Evolutionary conservation across 1,140 invertebrate species (phyloP), one percentile per base, ranked within the genome.

Genomic region (Papilio glaucus): DNA sequence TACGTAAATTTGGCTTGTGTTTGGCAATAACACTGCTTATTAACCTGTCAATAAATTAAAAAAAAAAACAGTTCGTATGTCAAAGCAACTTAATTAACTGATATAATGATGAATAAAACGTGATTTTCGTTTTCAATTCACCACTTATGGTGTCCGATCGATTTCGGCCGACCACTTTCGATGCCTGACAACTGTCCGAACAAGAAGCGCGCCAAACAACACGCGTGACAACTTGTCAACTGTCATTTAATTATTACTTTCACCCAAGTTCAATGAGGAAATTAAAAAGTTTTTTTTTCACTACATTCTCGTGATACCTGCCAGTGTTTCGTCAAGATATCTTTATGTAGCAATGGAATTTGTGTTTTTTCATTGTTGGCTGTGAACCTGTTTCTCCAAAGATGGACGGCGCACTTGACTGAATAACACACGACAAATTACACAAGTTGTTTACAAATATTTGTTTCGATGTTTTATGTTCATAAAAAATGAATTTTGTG

Each of bases 181-280:
- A 33, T 33, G 41, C 42, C 42, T 68, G 65, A 33, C 67, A 69
- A 69, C 67, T 69, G 65, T 15, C 65, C 12, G 26, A 8, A 49
- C 42, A 49, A 69, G 24, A 69, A 69, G 67, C 67, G 67, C 67
- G 67, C 67, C 24, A 69, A 69, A 69, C n/a, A n/a, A n/a, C 67
- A 65, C 15, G 62, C 15, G 37, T 39, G 33, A 65, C 45, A 53
- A 15, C 62, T 18, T 69, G 67, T 69, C 67, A 69, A 69, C 41
- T 69, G 67, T 69, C 67, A 69, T 69, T 69, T 26, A 68, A 68
- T 49, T 69, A 62, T 62, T 33, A 69, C 67, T 69, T 69, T 69
- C 67, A 69, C 67, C 15, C 65, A 69, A 69, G 65, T 68, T 69
- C 67, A 69, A 49, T 69, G 42, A 49, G 6, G 42, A 45, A 38